Evolutionary conservation across 2,113 vertebrate species (phyloP).

Genomic region (Stercorarius parasiticus): DNA sequence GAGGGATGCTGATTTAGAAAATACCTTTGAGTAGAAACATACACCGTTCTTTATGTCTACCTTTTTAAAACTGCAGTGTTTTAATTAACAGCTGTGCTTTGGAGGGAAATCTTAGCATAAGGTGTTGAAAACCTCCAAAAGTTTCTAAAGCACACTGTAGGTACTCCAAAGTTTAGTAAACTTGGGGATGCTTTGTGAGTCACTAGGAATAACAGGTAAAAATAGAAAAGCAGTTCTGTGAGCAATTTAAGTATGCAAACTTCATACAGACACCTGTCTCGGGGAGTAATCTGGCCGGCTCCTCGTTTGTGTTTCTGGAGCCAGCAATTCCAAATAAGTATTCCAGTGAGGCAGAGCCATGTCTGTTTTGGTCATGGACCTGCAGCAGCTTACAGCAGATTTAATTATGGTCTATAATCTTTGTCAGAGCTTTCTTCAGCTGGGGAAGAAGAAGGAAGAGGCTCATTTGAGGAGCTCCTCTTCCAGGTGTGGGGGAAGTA

Average conservation of each 20-base stretch:
- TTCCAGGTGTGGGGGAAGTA: background rate
- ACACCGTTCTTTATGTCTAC: background rate
- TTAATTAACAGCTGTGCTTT: background rate
- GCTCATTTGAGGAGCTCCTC: background rate
- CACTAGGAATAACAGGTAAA: background rate
- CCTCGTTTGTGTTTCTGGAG: background rate
- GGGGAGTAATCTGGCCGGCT: background rate
- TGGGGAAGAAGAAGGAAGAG: background rate
- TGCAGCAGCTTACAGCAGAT: background rate
- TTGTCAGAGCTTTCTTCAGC: background rate
- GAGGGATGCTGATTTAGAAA: background rate
- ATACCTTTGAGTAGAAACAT: background rate
- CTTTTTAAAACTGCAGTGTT: background rate
- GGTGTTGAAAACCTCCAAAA: background rate
- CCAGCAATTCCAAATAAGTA: background rate
- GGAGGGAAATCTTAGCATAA: background rate
- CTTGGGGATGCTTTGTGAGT: background rate
- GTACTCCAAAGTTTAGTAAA: background rate
- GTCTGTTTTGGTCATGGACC: background rate
- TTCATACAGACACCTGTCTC: fast-evolving
- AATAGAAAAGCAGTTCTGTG: background rate
- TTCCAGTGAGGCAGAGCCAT: fast-evolving
- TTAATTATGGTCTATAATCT: background rate
- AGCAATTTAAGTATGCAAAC: background rate
- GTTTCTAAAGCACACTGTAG: background rate